Evolutionary conservation across 2,113 vertebrate species (phyloP).

Genomic region (Passer montanus): DNA sequence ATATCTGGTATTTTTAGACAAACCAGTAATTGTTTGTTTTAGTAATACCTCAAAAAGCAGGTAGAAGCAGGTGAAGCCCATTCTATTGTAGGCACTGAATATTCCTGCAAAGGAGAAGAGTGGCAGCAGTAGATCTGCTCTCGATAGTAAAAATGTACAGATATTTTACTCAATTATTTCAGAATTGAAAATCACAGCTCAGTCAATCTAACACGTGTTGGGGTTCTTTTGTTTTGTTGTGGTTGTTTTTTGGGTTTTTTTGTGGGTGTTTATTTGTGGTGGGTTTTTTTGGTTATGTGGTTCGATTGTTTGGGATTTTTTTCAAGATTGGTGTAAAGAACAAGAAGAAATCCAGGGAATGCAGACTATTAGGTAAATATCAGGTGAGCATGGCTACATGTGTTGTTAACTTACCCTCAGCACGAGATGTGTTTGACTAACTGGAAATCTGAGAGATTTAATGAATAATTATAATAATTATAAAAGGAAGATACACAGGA

Average conservation of each 20-base stretch:
- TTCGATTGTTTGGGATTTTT: not conserved
- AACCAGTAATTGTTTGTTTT: not conserved
- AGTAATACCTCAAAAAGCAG: not conserved
- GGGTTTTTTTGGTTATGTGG: not conserved
- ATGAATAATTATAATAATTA: not conserved
- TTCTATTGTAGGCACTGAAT: not conserved
- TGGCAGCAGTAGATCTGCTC: not conserved
- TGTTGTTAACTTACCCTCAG: not conserved
- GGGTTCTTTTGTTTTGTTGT: not conserved
- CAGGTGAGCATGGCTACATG: fast-evolving
- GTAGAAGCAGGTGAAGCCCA: not conserved
- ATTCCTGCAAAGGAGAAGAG: not conserved
- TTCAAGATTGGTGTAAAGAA: not conserved
- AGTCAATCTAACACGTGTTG: not conserved
- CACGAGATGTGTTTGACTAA: not conserved
- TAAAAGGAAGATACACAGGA: not conserved
- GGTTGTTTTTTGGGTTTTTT: too few species aligned
- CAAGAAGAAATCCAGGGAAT: not conserved
- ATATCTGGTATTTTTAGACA: not conserved
- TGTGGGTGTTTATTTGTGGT: fast-evolving
- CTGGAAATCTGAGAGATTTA: not conserved
- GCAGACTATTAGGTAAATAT: not conserved
- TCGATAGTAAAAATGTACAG: not conserved
- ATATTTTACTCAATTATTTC: not conserved
- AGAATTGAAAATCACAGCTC: not conserved